Base-by-base conservation (phyloP, 2,113 vertebrate species). In the Anhinga anhinga region DNA sequence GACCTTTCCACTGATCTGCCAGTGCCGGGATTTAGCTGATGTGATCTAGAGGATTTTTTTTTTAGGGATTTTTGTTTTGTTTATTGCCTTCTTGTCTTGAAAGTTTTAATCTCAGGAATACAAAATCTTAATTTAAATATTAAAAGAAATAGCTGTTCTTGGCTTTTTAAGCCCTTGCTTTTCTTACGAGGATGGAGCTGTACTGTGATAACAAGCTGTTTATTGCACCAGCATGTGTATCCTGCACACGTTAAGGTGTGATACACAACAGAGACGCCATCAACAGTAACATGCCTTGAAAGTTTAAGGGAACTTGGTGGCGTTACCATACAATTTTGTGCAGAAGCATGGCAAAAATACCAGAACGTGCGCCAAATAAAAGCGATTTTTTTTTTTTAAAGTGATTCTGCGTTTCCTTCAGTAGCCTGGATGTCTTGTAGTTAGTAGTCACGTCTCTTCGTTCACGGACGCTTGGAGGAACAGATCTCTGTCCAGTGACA, bases 241-340 rank as follows among this genome's bases (percentile, higher is more conserved):
- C 91, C 82, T 59, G 47, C 84, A 90, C 91, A 80, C 58, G 1
- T 76, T 52, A 47, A 95, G 90, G 95, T 95, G 91, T 56, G 83
- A 95, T 69, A 61, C 82, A 67, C 18, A 9, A 70, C 86, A 56
- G 86, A 88, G 89, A 88, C 25, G 11, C 80, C 83, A 82, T 88
- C 88, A n/a, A 87, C 82, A 67, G 19, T 23, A 90, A 74, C 74
- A 83, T 6, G 56, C 84, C 81, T 83, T 77, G 56, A 96, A 96
- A 97, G 85, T 94, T 94, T 81, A 86, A 86, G 67, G 42, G 70
- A 93, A 91, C 93, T 96, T 88, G 89, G 49, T 96, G 83, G 80
- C 5, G 7, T 95, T 73, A 38, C 82, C 16, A 5, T 66, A 58
- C 32, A 61, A 95, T 90, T 81, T 40, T 89, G 52, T 5, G 5